Percentiles rank a stretch among this genome's conserved stretches.
Evolutionary conservation across 37 sponge, comb jelly and placozoan genomes (phyloP).

Genomic region (Cliona cf. orientalis): DNA sequence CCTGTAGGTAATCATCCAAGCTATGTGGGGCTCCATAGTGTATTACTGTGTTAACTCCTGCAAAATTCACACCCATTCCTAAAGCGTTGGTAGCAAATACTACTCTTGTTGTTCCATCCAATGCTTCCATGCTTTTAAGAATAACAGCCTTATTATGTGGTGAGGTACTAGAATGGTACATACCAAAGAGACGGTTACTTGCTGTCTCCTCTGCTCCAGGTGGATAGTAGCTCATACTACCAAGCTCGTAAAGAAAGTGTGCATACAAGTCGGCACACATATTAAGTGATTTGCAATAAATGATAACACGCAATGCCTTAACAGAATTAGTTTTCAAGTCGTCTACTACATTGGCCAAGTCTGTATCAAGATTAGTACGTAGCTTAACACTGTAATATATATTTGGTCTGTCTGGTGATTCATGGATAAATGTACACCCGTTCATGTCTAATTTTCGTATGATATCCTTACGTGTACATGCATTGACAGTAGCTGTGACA

Average conservation of each 20-base stretch:
- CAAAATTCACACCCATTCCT: too few relatives aligned
- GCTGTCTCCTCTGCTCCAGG: slow-evolving; percentile 29
- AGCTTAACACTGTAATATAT: slow-evolving; percentile 16
- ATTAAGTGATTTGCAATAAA: slow-evolving; percentile 41
- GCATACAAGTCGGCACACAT: slow-evolving; percentile 44
- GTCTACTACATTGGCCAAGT: neutral
- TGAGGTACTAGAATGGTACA: slow-evolving; percentile 41
- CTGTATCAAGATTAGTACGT: slow-evolving; percentile 5
- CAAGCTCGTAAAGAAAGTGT: slow-evolving; percentile 19
- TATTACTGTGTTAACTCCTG: slow-evolving; percentile 25
- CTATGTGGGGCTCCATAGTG: slow-evolving; percentile 59
- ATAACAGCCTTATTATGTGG: slow-evolving; percentile 30
- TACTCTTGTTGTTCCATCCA: slow-evolving; percentile 33
- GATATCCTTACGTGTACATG: slow-evolving; percentile 4
- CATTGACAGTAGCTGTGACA: slow-evolving; percentile 31
- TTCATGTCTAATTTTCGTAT: slow-evolving; percentile 29
- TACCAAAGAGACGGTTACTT: slow-evolving; percentile 46
- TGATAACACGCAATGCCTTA: slow-evolving; percentile 16
- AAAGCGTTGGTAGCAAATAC: slow-evolving; percentile 60
- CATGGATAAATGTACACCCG: neutral
- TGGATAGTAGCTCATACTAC: slow-evolving; percentile 33
- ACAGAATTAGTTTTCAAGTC: neutral
- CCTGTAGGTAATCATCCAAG: slow-evolving; percentile 48
- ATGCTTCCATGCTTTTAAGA: slow-evolving; percentile 3
- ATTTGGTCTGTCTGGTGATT: slow-evolving; percentile 36